A percentile compares a stretch with the other conserved stretches of the same genome.
Conservation (phyloP, 2,113 vertebrate species). For the Edolisoma coerulescens region DNA sequence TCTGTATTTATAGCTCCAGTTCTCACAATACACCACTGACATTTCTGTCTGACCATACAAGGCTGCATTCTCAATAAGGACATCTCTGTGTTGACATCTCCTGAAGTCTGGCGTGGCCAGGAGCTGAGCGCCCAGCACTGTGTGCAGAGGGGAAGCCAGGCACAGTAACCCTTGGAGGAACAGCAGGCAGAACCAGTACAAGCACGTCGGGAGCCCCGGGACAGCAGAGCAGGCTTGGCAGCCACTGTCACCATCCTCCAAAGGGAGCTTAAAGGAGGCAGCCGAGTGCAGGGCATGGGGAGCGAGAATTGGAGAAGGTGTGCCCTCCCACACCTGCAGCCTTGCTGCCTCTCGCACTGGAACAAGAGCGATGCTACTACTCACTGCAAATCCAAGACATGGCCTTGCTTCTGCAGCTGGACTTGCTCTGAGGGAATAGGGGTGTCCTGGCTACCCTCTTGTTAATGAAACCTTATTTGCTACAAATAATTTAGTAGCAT, state of each 20-base stretch:
- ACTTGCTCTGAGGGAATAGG: background rate
- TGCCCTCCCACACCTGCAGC: background rate
- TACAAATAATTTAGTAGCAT: background rate
- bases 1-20: background rate
- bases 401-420: background rate
- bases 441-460: background rate
- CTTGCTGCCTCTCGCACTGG: background rate
- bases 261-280: background rate
- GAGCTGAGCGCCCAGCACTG: background rate
- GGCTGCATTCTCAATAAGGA: background rate
- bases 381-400: background rate
- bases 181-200: background rate
- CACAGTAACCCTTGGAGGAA: background rate
- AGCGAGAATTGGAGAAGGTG: background rate
- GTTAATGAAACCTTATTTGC: background rate
- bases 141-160: background rate
- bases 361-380: background rate
- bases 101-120: background rate
- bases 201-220: rapidly evolving
- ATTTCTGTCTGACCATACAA: background rate
- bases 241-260: background rate
- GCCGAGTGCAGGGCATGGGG: background rate
- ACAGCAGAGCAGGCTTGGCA: background rate
- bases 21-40: background rate
- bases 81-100: background rate